phyloP scores from a whole-genome alignment of 1,140 invertebrate genomes.

The Drosophila tsacasi region DNA sequence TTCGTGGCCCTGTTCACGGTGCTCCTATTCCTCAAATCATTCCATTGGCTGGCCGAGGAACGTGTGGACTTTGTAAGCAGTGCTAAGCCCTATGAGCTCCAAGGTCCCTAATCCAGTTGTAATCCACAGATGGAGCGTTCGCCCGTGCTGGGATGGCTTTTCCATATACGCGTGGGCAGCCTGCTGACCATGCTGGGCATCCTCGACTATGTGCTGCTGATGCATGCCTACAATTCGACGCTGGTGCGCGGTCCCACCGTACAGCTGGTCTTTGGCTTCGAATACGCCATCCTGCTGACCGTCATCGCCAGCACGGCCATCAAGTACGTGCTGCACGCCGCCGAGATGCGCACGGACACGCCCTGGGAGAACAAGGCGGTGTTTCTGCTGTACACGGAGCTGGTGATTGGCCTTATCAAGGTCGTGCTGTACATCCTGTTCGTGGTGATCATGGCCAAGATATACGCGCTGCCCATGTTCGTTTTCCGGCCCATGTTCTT shows the following conservation, averaged over 20 bases:
- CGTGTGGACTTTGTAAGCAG: slow-evolving; percentile 98
- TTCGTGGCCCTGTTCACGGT: slow-evolving; percentile 99
- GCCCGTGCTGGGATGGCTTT: slow-evolving; percentile 97
- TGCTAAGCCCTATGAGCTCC: too few species aligned
- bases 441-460: slow-evolving; percentile 98
- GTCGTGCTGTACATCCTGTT: slow-evolving; percentile 97
- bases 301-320: slow-evolving; percentile 97
- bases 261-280: slow-evolving; percentile 99
- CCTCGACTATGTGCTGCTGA: slow-evolving; percentile 95
- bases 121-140: slow-evolving; percentile 97
- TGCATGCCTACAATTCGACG: slow-evolving; percentile 98
- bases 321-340: slow-evolving; percentile 97
- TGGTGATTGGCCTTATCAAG: slow-evolving; percentile 96
- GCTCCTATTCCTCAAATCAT: slow-evolving; percentile 98
- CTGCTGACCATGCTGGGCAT: slow-evolving; percentile 92
- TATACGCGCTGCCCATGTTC: slow-evolving; percentile 99
- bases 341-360: slow-evolving; percentile 97
- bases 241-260: slow-evolving; percentile 97
- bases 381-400: slow-evolving; percentile 97
- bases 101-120: not conserved
- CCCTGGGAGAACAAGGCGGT: slow-evolving; percentile 99
- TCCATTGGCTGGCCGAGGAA: slow-evolving; percentile 99
- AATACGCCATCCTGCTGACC: slow-evolving; percentile 98
- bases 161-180: slow-evolving; percentile 96
- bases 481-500: slow-evolving; percentile 99